Evolutionary conservation across 2,888 invertebrate genomes (phyloP), one percentile per base, ranked within the genome.

Genomic region (Gisinianus flammeolus): DNA sequence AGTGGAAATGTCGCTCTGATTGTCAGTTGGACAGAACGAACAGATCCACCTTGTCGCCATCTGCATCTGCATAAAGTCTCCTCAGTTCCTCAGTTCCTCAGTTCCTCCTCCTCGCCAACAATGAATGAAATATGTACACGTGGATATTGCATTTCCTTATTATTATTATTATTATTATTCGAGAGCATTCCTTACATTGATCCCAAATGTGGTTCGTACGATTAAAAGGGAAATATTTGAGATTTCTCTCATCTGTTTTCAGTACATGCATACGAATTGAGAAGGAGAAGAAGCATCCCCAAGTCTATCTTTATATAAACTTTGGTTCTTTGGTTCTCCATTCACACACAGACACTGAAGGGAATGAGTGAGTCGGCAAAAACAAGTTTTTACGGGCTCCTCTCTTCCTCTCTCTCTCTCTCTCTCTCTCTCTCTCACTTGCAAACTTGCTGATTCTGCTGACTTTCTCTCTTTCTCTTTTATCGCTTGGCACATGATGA

Each of bases 401-500:
- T 68, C 68, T 68, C 33, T 30, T 30, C 2, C 33, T 31, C 2
- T 67, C 26, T 66, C 66, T 66, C 66, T 66, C 19, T 5, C n/a
- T 35, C 44, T 35, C 35, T 35, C 16, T 12, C 30, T 28, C 1
- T 66, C 8, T n/a, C 35, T 70, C n/a, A n/a, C n/a, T n/a, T 44
- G 22, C 44, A 52, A 33, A 52, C 70, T 70, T 44, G 44, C 70
- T 70, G 70, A 54, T 26, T 70, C 19, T 28, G 26, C 70, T 52
- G 24, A 54, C 26, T 70, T 52, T 70, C 70, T 44, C 52, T 44
- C 28, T 44, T 70, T 44, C 70, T 70, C 33, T 22, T 70, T 67
- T 31, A 33, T 28, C 68, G 10, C 68, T 35, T 70, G 76, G 84
- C 28, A 64, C 33, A 31, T 31, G 30, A 67, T 30, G 33, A 31